Conservation (phyloP, 1,140 invertebrate genomes). For the Cylas formicarius region DNA sequence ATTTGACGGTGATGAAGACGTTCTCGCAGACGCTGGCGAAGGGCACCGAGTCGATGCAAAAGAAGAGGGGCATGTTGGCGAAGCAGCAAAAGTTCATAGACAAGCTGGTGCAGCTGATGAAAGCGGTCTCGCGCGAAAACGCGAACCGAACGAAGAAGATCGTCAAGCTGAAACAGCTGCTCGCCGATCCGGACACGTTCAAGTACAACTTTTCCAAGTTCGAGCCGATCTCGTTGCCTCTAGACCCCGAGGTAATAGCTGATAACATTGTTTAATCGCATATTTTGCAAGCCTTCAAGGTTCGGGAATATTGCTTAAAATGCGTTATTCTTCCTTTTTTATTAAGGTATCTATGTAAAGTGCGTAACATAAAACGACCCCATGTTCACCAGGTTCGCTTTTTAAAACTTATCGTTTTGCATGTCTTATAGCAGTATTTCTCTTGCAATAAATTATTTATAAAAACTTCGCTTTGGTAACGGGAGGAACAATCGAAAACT, state of each 20-base stretch:
- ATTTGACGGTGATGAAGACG: constrained; percentile 79
- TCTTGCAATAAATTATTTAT: too few relatives aligned
- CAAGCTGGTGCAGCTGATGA: constrained; percentile 83
- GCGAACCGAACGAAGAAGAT: constrained; percentile 89
- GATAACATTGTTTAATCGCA: too few relatives aligned
- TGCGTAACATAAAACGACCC: too few relatives aligned
- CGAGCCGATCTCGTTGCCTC: constrained; percentile 86
- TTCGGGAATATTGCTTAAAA: too few relatives aligned
- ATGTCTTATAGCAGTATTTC: too few relatives aligned
- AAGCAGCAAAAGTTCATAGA: constrained; percentile 88
- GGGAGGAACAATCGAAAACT: too few relatives aligned
- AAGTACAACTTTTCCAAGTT: constrained; percentile 89
- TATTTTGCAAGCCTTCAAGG: too few relatives aligned
- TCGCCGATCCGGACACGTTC: constrained; percentile 66
- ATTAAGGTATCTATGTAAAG: too few relatives aligned
- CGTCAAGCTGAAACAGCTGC: constrained; percentile 74
- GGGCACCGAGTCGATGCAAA: constrained; percentile 61
- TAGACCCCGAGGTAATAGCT: constrained; percentile 81
- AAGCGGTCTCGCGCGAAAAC: constrained; percentile 83
- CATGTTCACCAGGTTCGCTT: too few relatives aligned
- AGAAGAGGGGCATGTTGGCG: constrained; percentile 60
- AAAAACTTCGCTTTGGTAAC: too few relatives aligned
- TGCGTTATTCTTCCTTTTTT: too few relatives aligned
- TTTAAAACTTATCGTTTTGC: too few relatives aligned
- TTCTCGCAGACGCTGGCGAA: constrained; percentile 66